A percentile compares a stretch with the other conserved stretches of the same genome.
Evolutionary conservation across 92 coral and sea anemone genomes (phyloP).

Genomic region (Zoanthus gigantus): DNA sequence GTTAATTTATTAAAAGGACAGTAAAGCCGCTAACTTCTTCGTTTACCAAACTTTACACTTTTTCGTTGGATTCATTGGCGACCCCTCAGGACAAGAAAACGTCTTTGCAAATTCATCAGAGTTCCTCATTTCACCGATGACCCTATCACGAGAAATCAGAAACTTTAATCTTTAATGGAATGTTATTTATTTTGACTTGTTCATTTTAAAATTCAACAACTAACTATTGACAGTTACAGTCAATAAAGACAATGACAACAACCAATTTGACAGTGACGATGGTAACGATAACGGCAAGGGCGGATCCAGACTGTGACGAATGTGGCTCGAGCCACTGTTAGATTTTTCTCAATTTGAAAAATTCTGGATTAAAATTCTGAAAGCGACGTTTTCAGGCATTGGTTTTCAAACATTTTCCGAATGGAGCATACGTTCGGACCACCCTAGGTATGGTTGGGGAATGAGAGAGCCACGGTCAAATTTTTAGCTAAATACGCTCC

Average conservation of each 20-base stretch:
- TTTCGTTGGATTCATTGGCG: slow-evolving; percentile 39
- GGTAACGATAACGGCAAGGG: background rate
- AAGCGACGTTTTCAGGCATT: no score
- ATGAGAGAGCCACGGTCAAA: background rate
- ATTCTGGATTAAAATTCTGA: no score
- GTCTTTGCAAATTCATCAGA: slow-evolving; percentile 32
- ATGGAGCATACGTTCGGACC: background rate
- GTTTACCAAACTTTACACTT: slow-evolving; percentile 47
- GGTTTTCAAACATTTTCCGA: no score
- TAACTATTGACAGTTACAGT: background rate
- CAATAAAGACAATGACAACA: background rate
- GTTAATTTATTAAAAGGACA: no score
- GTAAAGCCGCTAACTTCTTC: background rate
- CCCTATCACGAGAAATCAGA: slow-evolving; percentile 1
- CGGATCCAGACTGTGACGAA: background rate
- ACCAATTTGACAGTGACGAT: background rate
- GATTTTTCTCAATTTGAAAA: no score
- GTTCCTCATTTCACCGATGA: slow-evolving; percentile 46
- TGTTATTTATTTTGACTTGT: no score
- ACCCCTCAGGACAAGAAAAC: slow-evolving; percentile 33
- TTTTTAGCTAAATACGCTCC: background rate
- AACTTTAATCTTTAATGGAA: background rate
- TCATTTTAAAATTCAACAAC: no score
- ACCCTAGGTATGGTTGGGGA: background rate
- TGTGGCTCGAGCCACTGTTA: no score